phyloP scores from a whole-genome alignment of 2,797 vertebrate species.

The Poecilia wingei region DNA sequence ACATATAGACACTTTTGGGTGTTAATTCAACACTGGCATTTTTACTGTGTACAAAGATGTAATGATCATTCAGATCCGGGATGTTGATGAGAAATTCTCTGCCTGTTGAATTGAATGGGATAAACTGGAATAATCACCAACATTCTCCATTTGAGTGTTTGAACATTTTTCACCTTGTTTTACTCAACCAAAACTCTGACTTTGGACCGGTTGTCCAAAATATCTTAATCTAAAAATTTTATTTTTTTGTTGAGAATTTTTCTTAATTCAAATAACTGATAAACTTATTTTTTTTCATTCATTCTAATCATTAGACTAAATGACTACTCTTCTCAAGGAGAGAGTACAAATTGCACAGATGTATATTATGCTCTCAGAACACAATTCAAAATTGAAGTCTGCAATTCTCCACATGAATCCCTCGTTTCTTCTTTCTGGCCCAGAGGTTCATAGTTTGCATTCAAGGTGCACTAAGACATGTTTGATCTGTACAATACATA shows the following conservation, averaged over 20 bases:
- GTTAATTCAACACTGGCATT: too few species aligned
- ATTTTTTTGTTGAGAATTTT: not conserved
- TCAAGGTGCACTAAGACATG: slow-evolving; percentile 72
- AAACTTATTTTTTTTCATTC: not conserved
- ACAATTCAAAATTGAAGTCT: slow-evolving; percentile 27
- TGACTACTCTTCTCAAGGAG: slow-evolving; percentile 16
- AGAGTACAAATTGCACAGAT: slow-evolving; percentile 5
- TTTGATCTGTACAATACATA: slow-evolving; percentile 78
- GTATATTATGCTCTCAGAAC: too few species aligned
- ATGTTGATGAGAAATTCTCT: not conserved
- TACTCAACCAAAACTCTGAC: not conserved
- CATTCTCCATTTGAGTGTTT: not conserved
- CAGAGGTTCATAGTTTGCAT: slow-evolving; percentile 68
- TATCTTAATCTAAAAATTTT: not conserved
- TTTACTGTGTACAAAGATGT: not conserved
- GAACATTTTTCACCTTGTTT: not conserved
- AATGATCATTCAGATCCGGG: not conserved
- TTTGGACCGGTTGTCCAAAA: not conserved
- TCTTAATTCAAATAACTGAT: not conserved
- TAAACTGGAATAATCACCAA: not conserved
- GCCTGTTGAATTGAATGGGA: not conserved
- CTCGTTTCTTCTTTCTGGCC: slow-evolving; percentile 43
- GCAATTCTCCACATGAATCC: slow-evolving; percentile 41
- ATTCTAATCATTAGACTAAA: not conserved
- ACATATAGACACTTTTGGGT: too few species aligned